These are phyloP conservation scores for Amazona guildingii DNA, from an alignment of 2,113 vertebrate species.

Conservation along the genomic window DNA sequence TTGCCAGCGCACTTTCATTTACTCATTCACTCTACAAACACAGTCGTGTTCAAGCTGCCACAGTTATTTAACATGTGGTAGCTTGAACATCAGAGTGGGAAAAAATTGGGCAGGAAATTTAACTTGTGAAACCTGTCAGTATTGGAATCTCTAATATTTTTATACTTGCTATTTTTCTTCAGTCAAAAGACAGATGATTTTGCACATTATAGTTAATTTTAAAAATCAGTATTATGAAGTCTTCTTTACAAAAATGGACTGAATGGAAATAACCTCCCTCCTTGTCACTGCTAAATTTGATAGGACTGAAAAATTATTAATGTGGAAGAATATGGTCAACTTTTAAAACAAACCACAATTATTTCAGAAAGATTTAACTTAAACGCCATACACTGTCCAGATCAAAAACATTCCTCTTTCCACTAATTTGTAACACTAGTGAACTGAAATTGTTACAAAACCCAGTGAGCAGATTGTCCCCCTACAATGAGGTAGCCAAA, in stretches of 20 bases:
- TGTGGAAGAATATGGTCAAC: neutral
- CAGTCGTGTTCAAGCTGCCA: neutral
- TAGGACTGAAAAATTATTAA: neutral
- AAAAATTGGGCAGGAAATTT: neutral
- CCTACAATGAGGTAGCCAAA: neutral
- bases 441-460: neutral
- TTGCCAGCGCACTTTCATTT: neutral
- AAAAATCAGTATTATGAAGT: neutral
- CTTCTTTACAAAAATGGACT: neutral
- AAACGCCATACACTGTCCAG: neutral
- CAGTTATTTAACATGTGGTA: neutral
- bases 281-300: neutral
- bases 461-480: rapidly evolving
- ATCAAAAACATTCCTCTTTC: neutral
- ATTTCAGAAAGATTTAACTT: neutral
- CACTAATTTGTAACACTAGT: neutral
- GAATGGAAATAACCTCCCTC: neutral
- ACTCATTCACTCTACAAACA: neutral
- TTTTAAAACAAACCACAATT: neutral
- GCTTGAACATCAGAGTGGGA: neutral
- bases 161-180: neutral
- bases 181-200: neutral
- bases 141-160: neutral
- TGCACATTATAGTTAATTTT: neutral
- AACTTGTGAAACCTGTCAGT: neutral